Conservation (phyloP, 1,140 invertebrate species). For the Pseudomyrmex flavicornis region DNA sequence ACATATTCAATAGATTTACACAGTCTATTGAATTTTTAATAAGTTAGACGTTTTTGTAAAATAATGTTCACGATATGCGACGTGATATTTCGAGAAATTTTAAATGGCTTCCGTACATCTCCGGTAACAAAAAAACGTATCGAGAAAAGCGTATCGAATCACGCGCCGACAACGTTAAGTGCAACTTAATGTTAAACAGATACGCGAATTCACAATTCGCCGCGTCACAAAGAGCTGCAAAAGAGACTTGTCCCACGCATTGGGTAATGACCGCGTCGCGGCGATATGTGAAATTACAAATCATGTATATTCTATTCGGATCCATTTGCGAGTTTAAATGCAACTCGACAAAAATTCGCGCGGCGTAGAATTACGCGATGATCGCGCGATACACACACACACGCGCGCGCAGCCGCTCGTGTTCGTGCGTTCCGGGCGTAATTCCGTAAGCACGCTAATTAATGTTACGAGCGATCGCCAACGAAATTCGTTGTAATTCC, state of each 20-base stretch:
- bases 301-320: slow-evolving; percentile 29
- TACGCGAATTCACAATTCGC: not conserved
- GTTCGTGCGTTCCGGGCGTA: slow-evolving; percentile 6
- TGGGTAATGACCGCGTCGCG: slow-evolving; percentile 8
- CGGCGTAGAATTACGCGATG: slow-evolving; percentile 53
- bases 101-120: not conserved
- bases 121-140: not conserved
- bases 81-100: not conserved
- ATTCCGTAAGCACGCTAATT: slow-evolving; percentile 52
- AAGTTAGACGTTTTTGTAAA: not conserved
- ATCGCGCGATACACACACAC: slow-evolving; percentile 26
- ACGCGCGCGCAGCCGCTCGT: not conserved
- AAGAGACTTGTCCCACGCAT: slow-evolving; percentile 1
- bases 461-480: slow-evolving; percentile 26
- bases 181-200: slow-evolving; percentile 15
- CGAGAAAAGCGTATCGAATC: not conserved
- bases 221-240: slow-evolving; percentile 6
- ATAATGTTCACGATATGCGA: not conserved
- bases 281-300: slow-evolving; percentile 55
- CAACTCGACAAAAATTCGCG: slow-evolving; percentile 43
- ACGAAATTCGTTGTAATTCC: slow-evolving; percentile 28
- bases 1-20: not conserved
- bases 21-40: not conserved
- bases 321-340: slow-evolving; percentile 57
- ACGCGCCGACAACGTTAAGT: not conserved